Percentiles rank a stretch among this genome's conserved stretches.
Evolutionary conservation across 2,113 vertebrate genomes (phyloP).

Genomic region (Zapornia atra): DNA sequence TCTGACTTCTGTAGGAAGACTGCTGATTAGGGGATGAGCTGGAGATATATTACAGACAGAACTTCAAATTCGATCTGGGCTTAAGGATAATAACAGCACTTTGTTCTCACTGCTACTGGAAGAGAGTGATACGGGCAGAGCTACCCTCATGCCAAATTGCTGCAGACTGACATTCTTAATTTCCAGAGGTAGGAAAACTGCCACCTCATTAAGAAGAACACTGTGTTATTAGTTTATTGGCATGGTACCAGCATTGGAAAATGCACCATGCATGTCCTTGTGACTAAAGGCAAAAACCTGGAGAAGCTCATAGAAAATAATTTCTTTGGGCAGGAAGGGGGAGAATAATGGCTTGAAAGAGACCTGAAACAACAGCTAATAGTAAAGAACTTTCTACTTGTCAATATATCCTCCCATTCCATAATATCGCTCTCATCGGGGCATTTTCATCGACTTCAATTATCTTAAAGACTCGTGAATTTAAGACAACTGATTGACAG

Average conservation of each 20-base stretch:
- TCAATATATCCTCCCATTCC: neutral
- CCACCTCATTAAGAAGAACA: constrained; percentile 71
- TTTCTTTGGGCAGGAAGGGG: constrained; percentile 9
- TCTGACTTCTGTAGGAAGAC: neutral
- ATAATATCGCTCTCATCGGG: neutral
- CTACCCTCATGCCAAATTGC: constrained; percentile 64
- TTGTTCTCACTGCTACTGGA: constrained; percentile 47
- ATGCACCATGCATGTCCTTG: constrained; percentile 43
- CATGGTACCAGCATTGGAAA: constrained; percentile 24
- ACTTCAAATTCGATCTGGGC: constrained; percentile 30
- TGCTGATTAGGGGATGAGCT: neutral
- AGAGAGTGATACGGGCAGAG: constrained; percentile 47
- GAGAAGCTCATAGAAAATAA: constrained; percentile 35
- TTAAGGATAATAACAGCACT: constrained; percentile 46
- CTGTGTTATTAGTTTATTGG: constrained; percentile 64
- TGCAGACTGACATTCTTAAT: constrained; percentile 71
- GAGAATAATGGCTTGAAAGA: neutral
- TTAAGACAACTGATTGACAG: constrained; percentile 19
- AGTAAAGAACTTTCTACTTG: neutral
- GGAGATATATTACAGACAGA: constrained; percentile 25
- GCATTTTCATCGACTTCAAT: neutral
- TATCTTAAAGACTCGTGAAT: neutral
- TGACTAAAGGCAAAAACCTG: constrained; percentile 30
- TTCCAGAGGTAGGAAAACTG: constrained; percentile 73
- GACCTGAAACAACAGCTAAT: neutral